Evolutionary conservation across 2,888 invertebrate genomes (phyloP).

Genomic region (Marasmarcha lunaedactyla): DNA sequence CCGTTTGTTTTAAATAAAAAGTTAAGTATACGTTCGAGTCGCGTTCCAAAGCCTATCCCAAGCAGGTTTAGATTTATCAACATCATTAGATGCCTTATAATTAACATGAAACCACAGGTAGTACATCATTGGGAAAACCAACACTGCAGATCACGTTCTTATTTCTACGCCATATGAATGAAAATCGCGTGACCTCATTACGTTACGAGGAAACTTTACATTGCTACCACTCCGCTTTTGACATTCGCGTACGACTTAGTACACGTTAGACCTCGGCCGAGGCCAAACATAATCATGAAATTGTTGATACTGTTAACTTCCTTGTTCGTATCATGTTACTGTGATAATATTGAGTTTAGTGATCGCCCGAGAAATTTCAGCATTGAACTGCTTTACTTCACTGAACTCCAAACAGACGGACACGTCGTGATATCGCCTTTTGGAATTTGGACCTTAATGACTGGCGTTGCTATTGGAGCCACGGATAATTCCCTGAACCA

Average conservation of each 20-base stretch:
- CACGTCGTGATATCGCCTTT: constrained; percentile 61
- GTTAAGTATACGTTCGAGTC: too few relatives aligned
- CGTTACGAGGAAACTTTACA: background rate
- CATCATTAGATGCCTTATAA: background rate
- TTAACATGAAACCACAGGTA: background rate
- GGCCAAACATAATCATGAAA: constrained; percentile 16
- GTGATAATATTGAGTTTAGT: constrained; percentile 44
- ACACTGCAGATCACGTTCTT: background rate
- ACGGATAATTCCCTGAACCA: constrained; percentile 40
- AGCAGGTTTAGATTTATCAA: background rate
- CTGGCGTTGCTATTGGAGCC: constrained; percentile 50
- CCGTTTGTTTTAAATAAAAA: too few relatives aligned
- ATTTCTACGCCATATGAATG: background rate
- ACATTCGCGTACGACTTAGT: constrained; percentile 37
- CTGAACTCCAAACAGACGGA: constrained; percentile 39
- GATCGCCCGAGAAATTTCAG: constrained; percentile 53
- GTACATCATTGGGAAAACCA: background rate
- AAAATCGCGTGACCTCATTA: background rate
- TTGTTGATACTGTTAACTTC: constrained; percentile 29
- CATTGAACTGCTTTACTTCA: constrained; percentile 47
- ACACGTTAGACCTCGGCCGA: constrained; percentile 25
- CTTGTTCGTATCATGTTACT: constrained; percentile 29
- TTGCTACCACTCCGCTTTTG: background rate
- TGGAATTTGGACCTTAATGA: constrained; percentile 63
- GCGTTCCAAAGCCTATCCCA: background rate